Base-by-base conservation (phyloP, 2,113 vertebrate species). In the Calyptommatus sinebrachiatus region DNA sequence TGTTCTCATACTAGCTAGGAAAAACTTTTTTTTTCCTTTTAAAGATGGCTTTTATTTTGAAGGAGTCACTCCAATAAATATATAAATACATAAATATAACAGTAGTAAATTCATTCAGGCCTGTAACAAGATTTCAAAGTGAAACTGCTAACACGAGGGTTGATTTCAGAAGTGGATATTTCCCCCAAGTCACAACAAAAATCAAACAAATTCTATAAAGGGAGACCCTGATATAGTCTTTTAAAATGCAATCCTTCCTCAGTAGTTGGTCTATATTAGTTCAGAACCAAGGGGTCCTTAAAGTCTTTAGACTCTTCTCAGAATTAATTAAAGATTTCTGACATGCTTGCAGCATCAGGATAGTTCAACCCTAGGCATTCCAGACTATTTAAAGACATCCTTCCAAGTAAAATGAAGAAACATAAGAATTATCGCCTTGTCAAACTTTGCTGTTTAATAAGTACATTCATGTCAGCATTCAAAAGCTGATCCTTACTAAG, bases 31-130 rank as follows among this genome's bases (percentile, higher is more conserved):
- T 41, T 5, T 14, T 6, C 29, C 16, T 26, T 81, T 75, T 69
- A 81, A 60, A 41, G 9, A 7, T 22, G 46, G 61, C 8, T 62
- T 81, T 84, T 76, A 79, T 84, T 84, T 35, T 24, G 11, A 46
- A 24, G 48, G 11, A 16, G 6, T 45, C 28, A 41, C 29, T 61
- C 60, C 45, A 79, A 84, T 79, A 84, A 78, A 78, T 83, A 79
- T 16, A 79, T 78, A 81, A 77, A 77, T 83, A 83, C 35, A 75
- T 81, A 81, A 81, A 75, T 62, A 75, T 29, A 71, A 77, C 73
- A 50, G 46, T 45, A 26, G 77, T 28, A 35, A 50, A 48, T 2
- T n/a, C 45, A 53, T 24, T 75, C 72, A 66, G 57, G 66, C 29
- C 41, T 57, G n/a, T 6, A 84, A 79, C 77, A 79, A 57, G 50